Percentiles rank a stretch among this genome's conserved stretches.
These are phyloP conservation scores for Drosophila novamexicana DNA, from an alignment of 1,140 invertebrate species.

Conservation along the genomic window DNA sequence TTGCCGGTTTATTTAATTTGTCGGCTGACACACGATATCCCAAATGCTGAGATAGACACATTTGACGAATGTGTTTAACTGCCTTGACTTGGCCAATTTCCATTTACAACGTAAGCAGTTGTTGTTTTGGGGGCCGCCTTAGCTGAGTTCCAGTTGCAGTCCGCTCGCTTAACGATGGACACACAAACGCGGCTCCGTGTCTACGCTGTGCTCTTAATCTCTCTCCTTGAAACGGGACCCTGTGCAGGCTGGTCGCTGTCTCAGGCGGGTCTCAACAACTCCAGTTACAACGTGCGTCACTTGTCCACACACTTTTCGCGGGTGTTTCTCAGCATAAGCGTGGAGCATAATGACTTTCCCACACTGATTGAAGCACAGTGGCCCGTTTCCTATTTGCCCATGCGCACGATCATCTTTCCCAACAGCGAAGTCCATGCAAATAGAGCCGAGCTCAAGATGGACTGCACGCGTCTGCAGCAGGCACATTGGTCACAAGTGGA, in stretches of 20 bases:
- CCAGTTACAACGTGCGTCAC: constrained; percentile 74
- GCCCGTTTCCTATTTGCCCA: constrained; percentile 70
- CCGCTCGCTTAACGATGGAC: constrained; percentile 43
- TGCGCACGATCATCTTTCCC: constrained; percentile 66
- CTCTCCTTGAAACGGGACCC: neutral
- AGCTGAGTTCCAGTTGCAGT: constrained; percentile 43
- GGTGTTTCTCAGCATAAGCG: constrained; percentile 75
- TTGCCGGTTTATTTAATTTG: constrained; percentile 16
- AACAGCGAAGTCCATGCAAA: constrained; percentile 56
- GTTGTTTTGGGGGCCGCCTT: constrained; percentile 8
- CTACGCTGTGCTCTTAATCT: neutral
- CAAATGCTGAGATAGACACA: constrained; percentile 42
- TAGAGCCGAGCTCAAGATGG: constrained; percentile 28
- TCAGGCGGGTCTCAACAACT: constrained; percentile 66
- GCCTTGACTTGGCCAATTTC: constrained; percentile 31
- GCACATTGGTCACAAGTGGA: constrained; percentile 79
- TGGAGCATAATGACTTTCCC: constrained; percentile 56
- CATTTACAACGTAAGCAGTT: constrained; percentile 34
- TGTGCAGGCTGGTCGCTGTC: constrained; percentile 46
- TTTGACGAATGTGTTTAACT: constrained; percentile 24
- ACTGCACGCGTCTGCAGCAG: constrained; percentile 71
- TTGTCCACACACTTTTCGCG: constrained; percentile 73
- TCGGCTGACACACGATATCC: constrained; percentile 33
- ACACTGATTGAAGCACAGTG: constrained; percentile 78
- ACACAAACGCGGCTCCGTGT: constrained; percentile 30